These are phyloP conservation scores for Corynorhinus townsendii DNA, from an alignment of 2,113 vertebrate genomes.

Conservation along the genomic window DNA sequence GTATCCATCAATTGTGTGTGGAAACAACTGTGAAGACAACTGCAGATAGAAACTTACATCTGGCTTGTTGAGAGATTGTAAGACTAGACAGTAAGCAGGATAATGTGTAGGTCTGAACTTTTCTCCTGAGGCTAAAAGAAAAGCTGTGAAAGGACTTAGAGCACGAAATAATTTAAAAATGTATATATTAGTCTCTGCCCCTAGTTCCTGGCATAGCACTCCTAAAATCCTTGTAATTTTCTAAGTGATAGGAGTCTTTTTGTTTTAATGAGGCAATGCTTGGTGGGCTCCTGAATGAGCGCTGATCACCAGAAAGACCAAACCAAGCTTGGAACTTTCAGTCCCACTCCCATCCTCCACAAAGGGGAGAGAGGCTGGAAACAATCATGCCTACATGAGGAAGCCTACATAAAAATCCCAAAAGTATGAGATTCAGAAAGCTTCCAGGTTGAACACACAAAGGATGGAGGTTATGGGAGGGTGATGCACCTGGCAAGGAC, in stretches of 20 bases:
- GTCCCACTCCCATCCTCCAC: not conserved
- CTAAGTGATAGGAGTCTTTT: not conserved
- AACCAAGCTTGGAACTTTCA: not conserved
- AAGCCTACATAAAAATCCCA: not conserved
- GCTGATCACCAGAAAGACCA: not conserved
- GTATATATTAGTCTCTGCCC: not conserved
- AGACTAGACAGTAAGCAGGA: not conserved
- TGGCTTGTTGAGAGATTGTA: not conserved
- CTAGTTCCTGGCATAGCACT: not conserved
- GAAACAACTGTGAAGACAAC: not conserved
- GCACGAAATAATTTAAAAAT: not conserved
- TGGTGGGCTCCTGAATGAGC: not conserved
- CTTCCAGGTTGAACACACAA: not conserved
- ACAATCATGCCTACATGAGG: not conserved
- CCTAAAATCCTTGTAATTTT: not conserved
- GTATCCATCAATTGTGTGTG: not conserved
- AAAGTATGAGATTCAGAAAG: not conserved
- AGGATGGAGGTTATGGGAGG: not conserved
- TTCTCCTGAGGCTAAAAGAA: not conserved
- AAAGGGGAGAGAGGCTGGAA: not conserved
- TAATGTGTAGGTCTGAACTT: not conserved
- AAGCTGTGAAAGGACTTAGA: not conserved
- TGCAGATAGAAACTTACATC: not conserved
- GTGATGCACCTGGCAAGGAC: not conserved
- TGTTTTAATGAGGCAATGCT: not conserved